Percentiles rank a stretch among this genome's conserved stretches.
Conservation (phyloP, 2,888 invertebrate genomes). For the Coelogynopora nodosa region DNA sequence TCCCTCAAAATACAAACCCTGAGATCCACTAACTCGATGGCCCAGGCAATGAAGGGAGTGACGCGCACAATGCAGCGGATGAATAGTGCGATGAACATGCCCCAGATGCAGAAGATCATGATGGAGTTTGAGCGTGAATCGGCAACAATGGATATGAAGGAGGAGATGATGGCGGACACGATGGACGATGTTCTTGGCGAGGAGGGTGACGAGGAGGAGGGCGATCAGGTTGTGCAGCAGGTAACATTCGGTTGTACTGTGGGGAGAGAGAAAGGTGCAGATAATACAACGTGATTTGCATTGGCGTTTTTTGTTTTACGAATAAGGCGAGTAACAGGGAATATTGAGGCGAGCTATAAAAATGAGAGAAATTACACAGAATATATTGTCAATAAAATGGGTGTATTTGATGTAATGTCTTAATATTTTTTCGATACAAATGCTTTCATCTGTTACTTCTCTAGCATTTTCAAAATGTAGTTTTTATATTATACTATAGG, state of each 20-base stretch:
- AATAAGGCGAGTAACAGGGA: no score
- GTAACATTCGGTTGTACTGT: not conserved
- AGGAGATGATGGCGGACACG: constrained; percentile 99
- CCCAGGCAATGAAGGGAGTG: constrained; percentile 97
- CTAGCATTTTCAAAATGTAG: no score
- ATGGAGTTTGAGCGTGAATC: constrained; percentile 95
- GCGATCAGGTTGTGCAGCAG: constrained; percentile 39
- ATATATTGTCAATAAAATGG: no score
- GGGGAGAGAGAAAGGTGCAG: no score
- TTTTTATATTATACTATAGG: no score
- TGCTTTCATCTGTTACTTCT: no score
- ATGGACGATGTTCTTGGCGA: constrained; percentile 99
- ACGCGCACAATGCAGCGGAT: constrained; percentile 96
- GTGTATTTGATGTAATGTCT: no score
- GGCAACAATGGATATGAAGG: constrained; percentile 99
- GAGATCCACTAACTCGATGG: constrained; percentile 97
- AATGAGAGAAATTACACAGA: no score
- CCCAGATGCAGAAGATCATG: constrained; percentile 93
- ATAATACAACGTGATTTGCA: no score
- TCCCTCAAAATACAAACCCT: constrained; percentile 94
- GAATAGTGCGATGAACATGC: constrained; percentile 89
- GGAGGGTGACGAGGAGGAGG: constrained; percentile 92
- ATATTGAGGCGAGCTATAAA: no score
- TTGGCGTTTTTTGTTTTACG: no score
- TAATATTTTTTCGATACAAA: no score